A percentile compares a stretch with the other conserved stretches of the same genome.
Evolutionary conservation across 2,113 vertebrate species (phyloP).

Genomic region (Coturnix japonica): DNA sequence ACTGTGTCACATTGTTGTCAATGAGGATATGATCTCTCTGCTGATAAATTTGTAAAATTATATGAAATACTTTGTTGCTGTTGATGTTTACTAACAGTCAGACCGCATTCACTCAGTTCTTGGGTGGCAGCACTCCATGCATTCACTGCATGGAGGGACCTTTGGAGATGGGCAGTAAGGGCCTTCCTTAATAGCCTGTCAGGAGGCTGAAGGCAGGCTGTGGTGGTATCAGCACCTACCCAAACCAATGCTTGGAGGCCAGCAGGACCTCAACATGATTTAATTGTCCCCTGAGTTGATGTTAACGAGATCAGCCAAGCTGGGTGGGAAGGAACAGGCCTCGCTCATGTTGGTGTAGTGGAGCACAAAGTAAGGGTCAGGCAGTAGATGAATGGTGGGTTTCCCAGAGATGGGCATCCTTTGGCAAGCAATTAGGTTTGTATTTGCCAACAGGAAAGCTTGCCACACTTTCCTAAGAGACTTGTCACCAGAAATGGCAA

Average conservation of each 20-base stretch:
- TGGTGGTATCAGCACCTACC: not conserved
- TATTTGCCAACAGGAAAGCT: fast-evolving
- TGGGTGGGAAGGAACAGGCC: not conserved
- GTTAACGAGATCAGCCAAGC: not conserved
- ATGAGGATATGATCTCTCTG: not conserved
- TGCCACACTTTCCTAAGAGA: not conserved
- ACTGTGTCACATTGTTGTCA: not conserved
- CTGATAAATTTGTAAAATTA: not conserved
- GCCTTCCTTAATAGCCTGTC: not conserved
- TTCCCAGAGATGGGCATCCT: not conserved
- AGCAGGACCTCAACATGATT: not conserved
- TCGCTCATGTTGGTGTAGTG: fast-evolving
- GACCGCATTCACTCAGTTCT: not conserved
- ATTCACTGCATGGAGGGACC: not conserved
- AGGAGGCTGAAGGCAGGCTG: not conserved
- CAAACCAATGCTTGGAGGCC: not conserved
- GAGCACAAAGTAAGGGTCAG: not conserved
- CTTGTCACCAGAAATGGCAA: not conserved
- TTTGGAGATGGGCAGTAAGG: not conserved
- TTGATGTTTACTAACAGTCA: not conserved
- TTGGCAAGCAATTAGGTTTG: not conserved
- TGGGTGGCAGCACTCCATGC: not conserved
- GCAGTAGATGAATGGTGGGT: fast-evolving
- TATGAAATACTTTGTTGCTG: not conserved
- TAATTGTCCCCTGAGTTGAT: fast-evolving